Percentiles rank a stretch among this genome's conserved stretches.
Evolutionary conservation across 2,888 invertebrate species (phyloP).

Genomic region (Magallana nippona): DNA sequence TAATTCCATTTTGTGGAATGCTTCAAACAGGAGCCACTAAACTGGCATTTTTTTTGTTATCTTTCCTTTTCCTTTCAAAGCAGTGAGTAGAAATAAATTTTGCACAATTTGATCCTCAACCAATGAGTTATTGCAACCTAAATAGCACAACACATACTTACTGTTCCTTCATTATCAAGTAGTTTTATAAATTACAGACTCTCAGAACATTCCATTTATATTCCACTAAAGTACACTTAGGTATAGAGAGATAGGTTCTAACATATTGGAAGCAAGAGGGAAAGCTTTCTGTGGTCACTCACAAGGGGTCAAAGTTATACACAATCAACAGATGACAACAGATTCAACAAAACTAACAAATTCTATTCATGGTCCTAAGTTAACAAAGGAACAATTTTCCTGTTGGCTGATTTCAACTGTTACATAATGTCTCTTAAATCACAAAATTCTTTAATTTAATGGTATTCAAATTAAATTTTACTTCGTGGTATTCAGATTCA

Average conservation of each 20-base stretch:
- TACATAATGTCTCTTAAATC: too few species aligned
- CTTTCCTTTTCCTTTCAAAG: too few species aligned
- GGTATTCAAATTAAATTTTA: too few species aligned
- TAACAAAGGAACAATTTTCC: conserved; percentile 16
- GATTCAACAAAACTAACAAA: background rate
- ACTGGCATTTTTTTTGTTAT: too few species aligned
- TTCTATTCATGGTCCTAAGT: background rate
- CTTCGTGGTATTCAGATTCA: too few species aligned
- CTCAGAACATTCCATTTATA: too few species aligned
- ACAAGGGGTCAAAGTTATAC: background rate
- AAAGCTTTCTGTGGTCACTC: background rate
- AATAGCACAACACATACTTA: background rate
- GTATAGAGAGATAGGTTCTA: background rate
- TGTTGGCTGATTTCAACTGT: background rate
- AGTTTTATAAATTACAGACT: background rate
- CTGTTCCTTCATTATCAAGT: background rate
- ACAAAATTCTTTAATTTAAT: too few species aligned
- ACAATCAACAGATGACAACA: background rate
- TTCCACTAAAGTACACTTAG: too few species aligned
- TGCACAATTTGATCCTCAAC: background rate
- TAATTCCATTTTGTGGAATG: too few species aligned
- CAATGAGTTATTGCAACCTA: background rate
- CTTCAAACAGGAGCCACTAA: too few species aligned
- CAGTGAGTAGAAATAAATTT: background rate
- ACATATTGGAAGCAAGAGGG: background rate